Evolutionary conservation across 2,113 vertebrate genomes (phyloP).

Genomic region (Neogale vison): DNA sequence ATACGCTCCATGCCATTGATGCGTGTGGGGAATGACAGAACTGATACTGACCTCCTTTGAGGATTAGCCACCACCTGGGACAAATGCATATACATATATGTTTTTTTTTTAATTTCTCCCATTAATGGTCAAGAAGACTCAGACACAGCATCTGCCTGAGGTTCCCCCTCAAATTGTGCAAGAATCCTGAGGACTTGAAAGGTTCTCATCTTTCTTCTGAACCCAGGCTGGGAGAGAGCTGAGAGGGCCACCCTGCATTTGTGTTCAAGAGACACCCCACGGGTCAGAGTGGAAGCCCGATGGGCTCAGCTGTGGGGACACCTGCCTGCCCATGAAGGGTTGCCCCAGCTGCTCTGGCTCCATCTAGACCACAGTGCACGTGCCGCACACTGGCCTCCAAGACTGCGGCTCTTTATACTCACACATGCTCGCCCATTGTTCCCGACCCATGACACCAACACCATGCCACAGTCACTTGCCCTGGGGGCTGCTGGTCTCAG

Average conservation of each 20-base stretch:
- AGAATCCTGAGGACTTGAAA: neutral
- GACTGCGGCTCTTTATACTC: neutral
- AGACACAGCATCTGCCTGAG: neutral
- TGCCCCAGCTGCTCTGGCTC: neutral
- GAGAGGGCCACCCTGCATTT: neutral
- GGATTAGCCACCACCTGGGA: neutral
- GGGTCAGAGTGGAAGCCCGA: neutral
- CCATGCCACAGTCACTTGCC: neutral
- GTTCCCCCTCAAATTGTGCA: neutral
- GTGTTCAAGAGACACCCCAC: neutral
- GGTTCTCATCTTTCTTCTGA: too few species aligned
- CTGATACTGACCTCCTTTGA: neutral
- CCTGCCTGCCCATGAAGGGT: neutral
- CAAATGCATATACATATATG: neutral
- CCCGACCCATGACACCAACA: accelerated
- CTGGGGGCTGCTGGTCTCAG: neutral
- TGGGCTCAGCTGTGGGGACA: neutral
- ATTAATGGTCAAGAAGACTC: neutral
- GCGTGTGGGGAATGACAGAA: neutral
- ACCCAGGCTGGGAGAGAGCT: neutral
- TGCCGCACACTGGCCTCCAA: neutral
- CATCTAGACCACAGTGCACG: too few species aligned
- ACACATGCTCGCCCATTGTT: neutral
- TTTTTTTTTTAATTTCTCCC: neutral
- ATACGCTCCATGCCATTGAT: too few species aligned